Evolutionary conservation across 2,797 vertebrate genomes (phyloP), one percentile per base, ranked within the genome.

Genomic region (Coracias cyanogaster): DNA sequence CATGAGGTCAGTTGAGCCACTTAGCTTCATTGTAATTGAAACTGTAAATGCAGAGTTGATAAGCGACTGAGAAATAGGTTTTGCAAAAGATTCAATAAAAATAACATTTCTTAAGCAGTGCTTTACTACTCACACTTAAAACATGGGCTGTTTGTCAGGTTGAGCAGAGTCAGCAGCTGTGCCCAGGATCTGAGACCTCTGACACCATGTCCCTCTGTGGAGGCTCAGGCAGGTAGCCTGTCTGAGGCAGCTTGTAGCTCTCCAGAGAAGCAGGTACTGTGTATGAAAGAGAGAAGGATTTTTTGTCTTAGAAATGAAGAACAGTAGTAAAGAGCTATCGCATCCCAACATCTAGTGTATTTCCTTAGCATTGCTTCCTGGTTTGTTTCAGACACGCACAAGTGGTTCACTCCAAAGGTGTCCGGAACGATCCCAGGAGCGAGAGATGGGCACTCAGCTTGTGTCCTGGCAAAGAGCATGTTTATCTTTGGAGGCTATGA

Each of bases 401-500:
- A 98, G 94, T 99, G 99, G 99, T 99, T 98, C 97, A 99, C 99
- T 3, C 99, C 99, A 37, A 99, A 98, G 92, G 99, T 99, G 90
- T 99, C 98, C 13, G 99, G 99, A 91, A 98, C 98, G 60, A 97
- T 99, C 92, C 99, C 99, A 18, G 99, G 99, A 57, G 99, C 99
- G 0, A 98, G 99, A 89, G 99, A 99, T 41, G 99, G 99, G 67
- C 99, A 99, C 97, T 99, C 99, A 0, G 99, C 99, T 91, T 99
- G 99, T 62, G 98, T 99, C 90, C 94, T 99, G 94, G 98, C 98
- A 79, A 99, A 99, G 96, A 98, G 98, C 94, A 99, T 99, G 99
- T 99, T 99, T 97, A 99, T 99, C 98, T 99, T 99, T 46, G 99
- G 99, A 93, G 99, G 99, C 96, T 99, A 99, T 12, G 99, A 99